Base-by-base conservation (phyloP, 2,888 invertebrate genomes). In the Drosophila phalerata region DNA sequence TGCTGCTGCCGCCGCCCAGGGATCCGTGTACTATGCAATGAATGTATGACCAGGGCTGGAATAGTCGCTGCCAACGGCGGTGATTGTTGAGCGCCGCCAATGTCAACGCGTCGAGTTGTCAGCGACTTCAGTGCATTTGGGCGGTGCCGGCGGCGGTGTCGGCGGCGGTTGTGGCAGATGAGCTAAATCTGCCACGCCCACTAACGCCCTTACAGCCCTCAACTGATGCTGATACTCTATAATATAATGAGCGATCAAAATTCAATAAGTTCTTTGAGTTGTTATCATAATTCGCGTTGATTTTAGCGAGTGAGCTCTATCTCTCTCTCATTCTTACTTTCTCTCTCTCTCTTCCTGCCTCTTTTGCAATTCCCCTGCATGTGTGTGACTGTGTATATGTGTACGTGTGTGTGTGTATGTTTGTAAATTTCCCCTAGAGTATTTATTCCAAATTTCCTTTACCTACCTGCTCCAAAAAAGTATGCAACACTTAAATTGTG, bases 21-120 rank as follows among this genome's bases (percentile, higher is more conserved):
- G 92, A 77, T 95, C 96, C 40, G 94, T 97, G 37, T 97, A 96
- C 91, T 97, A 97, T 90, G 96, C 97, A 47, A 97, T 97, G 97
- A 97, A 97, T 90, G 97, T 97, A 93, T 97, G 96, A 96, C 95
- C 94, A 90, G 94, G 94, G 91, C 94, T 87, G 65, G 92, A 92
- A 90, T 92, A 92, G 91, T 92, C 92, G 81, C 81, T 87, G 82
- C 90, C 86, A 52, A 79, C 91, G 90, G 90, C 91, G 91, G 86
- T 91, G 73, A 85, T 91, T 69, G 91, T 91, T 48, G 91, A 91
- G 77, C 91, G 89, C 87, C 91, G 91, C 85, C 91, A 91, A 79
- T 91, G 91, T 85, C 91, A 91, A 88, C 91, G 91, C 68, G 90
- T 91, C 71, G 91, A 91, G 73, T 75, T 91, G 89, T 91, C 91